These are phyloP conservation scores for Rhinogobius similis DNA, from an alignment of 2,113 vertebrate species.

Conservation along the genomic window DNA sequence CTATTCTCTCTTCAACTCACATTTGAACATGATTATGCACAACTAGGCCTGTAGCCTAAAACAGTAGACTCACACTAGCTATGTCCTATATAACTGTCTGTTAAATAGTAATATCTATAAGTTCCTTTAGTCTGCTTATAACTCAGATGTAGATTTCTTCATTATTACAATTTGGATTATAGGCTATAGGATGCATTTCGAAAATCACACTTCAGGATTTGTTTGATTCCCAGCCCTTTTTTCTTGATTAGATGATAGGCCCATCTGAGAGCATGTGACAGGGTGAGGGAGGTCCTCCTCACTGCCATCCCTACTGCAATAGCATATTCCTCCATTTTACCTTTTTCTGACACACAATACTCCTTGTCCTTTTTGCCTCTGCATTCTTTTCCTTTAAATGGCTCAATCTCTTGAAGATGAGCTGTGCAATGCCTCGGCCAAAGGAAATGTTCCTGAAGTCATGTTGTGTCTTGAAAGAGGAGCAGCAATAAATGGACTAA, in stretches of 20 bases:
- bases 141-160: background rate
- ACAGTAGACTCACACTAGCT: background rate
- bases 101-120: background rate
- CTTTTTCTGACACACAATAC: background rate
- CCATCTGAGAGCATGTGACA: conserved; percentile 6
- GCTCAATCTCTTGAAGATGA: conserved; percentile 76
- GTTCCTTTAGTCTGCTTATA: background rate
- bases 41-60: background rate
- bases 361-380: background rate
- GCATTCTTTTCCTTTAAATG: conserved; percentile 80
- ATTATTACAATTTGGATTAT: background rate
- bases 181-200: background rate
- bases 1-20: background rate
- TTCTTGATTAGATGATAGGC: background rate
- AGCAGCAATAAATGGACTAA: conserved; percentile 87
- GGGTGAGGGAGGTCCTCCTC: background rate
- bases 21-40: background rate
- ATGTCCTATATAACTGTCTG: background rate
- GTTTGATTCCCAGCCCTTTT: background rate
- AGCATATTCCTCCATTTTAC: background rate
- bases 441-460: conserved; percentile 83
- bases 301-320: background rate
- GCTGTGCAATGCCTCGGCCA: conserved; percentile 85
- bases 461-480: conserved; percentile 84
- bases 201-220: background rate